These are phyloP conservation scores for Umimayanthus kanabou DNA, from an alignment of 92 coral and sea anemone genomes.

Conservation along the genomic window DNA sequence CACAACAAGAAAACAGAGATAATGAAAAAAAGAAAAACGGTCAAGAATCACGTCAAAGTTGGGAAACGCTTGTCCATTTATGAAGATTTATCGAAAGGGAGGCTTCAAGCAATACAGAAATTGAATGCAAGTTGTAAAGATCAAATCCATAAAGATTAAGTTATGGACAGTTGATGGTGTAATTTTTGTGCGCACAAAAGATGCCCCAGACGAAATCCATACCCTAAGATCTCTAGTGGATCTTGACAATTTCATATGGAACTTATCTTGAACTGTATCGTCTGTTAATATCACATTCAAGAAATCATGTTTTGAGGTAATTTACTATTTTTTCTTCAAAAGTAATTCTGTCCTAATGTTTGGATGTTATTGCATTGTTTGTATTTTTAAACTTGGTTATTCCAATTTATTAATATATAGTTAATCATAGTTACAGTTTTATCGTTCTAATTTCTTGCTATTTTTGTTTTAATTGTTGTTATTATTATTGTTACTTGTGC, in stretches of 20 bases:
- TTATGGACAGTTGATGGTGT: constrained; percentile 6
- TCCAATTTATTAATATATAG: constrained; percentile 14
- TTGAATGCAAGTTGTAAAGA: constrained; percentile 18
- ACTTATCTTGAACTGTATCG: constrained; percentile 16
- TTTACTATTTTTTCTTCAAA: constrained; percentile 5
- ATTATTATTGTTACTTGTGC: constrained; percentile 6
- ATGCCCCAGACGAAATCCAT: constrained; percentile 27
- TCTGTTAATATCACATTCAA: neutral
- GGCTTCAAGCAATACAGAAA: constrained; percentile 20
- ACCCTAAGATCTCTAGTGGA: constrained; percentile 10
- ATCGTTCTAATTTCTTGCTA: constrained; percentile 17
- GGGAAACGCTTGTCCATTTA: constrained; percentile 19
- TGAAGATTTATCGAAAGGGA: constrained; percentile 28
- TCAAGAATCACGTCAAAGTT: constrained; percentile 17
- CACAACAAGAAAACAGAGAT: constrained; percentile 7
- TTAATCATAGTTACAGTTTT: neutral
- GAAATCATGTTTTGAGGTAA: constrained; percentile 16
- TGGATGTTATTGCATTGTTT: neutral
- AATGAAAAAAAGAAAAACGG: constrained; percentile 21
- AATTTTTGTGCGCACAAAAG: constrained; percentile 10
- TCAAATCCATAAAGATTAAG: constrained; percentile 17
- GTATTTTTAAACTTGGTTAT: constrained; percentile 20
- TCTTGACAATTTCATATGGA: neutral
- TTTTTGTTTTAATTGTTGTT: constrained; percentile 4
- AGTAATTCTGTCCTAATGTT: neutral